These are phyloP conservation scores for Heliocidaris tuberculata DNA, from an alignment of 35 echinoderm and acorn worm genomes.

Conservation along the genomic window DNA sequence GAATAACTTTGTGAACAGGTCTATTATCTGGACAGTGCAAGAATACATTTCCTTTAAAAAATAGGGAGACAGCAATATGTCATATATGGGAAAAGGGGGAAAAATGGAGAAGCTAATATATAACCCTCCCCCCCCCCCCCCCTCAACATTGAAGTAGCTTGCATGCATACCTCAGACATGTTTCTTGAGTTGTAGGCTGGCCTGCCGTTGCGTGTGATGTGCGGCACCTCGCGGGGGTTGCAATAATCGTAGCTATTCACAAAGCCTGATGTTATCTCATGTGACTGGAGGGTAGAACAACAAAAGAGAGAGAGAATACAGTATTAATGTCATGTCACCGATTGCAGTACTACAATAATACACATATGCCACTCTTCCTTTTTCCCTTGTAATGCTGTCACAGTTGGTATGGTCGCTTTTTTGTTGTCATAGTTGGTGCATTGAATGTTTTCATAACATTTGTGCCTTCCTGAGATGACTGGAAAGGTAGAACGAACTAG, in stretches of 20 bases:
- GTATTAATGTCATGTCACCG: conserved; percentile 14
- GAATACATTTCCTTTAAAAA: too few species aligned
- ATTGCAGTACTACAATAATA: not conserved
- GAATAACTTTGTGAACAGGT: too few species aligned
- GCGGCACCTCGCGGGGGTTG: conserved; percentile 38
- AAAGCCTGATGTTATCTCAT: conserved; percentile 49
- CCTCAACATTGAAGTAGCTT: not conserved
- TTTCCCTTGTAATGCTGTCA: not conserved
- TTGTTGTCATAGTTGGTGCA: not conserved
- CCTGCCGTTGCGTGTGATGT: conserved; percentile 36
- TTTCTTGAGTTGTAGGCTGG: conserved; percentile 45
- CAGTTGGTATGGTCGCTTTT: not conserved
- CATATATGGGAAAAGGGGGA: too few species aligned
- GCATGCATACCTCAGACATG: conserved; percentile 33
- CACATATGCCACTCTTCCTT: not conserved
- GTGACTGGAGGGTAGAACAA: conserved; percentile 38
- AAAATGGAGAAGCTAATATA: too few species aligned
- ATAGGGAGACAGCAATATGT: too few species aligned
- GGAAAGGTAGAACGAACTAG: not conserved
- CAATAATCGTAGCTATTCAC: conserved; percentile 53
- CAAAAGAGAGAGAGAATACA: not conserved
- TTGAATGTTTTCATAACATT: conserved; percentile 12
- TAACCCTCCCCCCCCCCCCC: too few species aligned
- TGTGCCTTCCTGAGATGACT: not conserved
- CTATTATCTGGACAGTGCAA: too few species aligned